Conservation (phyloP, 2,113 vertebrate species). For the Bettongia penicillata region DNA sequence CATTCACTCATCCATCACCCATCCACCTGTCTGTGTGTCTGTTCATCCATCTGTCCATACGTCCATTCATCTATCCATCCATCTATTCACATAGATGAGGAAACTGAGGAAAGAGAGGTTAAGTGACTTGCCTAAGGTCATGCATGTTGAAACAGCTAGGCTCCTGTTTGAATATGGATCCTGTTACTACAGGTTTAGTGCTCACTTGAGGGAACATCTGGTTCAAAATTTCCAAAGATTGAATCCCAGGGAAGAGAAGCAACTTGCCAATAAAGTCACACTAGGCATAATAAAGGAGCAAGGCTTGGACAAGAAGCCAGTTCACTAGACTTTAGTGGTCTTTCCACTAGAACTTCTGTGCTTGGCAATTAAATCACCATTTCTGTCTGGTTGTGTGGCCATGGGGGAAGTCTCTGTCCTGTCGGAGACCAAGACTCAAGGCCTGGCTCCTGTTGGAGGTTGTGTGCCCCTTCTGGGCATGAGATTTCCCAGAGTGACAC, state of each 20-base stretch:
- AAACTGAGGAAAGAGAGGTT: not conserved
- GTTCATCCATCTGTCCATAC: too few relatives aligned
- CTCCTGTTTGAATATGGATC: not conserved
- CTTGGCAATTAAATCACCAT: not conserved
- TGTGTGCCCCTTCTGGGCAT: not conserved
- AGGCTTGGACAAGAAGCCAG: not conserved
- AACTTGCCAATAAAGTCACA: not conserved
- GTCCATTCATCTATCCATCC: not conserved
- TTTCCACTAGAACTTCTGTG: not conserved
- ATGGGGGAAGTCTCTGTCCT: slow-evolving; percentile 5
- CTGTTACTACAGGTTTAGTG: not conserved
- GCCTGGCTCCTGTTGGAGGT: not conserved
- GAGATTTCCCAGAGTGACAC: not conserved
- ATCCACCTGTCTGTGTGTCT: not conserved
- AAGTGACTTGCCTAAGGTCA: not conserved
- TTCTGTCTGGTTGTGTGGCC: not conserved
- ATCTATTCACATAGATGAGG: not conserved
- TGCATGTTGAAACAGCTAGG: not conserved
- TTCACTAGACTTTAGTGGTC: not conserved
- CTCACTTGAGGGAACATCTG: not conserved
- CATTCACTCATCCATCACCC: not conserved
- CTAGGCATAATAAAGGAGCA: not conserved
- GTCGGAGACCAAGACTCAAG: not conserved
- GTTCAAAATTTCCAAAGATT: not conserved
- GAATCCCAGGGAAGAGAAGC: not conserved